Evolutionary conservation across 1,140 invertebrate species (phyloP), one percentile per base, ranked within the genome.

Genomic region (Sinonovacula constricta): DNA sequence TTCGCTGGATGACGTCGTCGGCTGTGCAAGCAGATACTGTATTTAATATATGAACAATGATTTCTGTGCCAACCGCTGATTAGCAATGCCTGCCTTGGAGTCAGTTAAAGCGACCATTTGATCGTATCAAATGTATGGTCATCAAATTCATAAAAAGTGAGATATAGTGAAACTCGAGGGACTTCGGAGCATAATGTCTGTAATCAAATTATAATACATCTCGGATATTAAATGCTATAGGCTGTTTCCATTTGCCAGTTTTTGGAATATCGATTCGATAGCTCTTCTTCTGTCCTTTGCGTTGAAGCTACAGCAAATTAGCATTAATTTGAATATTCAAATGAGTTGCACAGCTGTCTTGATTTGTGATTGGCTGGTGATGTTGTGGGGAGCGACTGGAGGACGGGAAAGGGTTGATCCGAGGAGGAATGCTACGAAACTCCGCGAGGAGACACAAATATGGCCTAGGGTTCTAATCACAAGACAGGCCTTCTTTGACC

Each of bases 131-230:
- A 78, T 78, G 75, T 53, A 68, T 78, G 66, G 75, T 69, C 75
- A 78, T 78, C 49, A 78, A 78, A 70, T 70, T 69, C 67, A 78
- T 78, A 69, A 78, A 77, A 78, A 77, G 75, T 69, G 75, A 78
- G 75, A 78, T 69, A 78, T 78, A 57, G 24, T 51, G 39, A 62
- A 68, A 69, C 75, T 78, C 75, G 30, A 62, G 75, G 75, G 75
- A 78, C 67, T 68, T 59, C 69, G 56, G 59, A 54, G 65, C 34
- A 69, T 68, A 49, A 69, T 39, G 45, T 34, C 65, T 53, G 18
- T 78, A 68, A 78, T 65, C 67, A 53, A 78, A 78, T 78, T 78
- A 78, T 78, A 78, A 78, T 69, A 78, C 65, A 69, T 70, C 45
- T 63, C 65, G 31, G 75, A 78, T 78, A 78, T 78, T 78, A 78